Evolutionary conservation across 2,113 vertebrate species (phyloP).

Genomic region (Pelodiscus sinensis): DNA sequence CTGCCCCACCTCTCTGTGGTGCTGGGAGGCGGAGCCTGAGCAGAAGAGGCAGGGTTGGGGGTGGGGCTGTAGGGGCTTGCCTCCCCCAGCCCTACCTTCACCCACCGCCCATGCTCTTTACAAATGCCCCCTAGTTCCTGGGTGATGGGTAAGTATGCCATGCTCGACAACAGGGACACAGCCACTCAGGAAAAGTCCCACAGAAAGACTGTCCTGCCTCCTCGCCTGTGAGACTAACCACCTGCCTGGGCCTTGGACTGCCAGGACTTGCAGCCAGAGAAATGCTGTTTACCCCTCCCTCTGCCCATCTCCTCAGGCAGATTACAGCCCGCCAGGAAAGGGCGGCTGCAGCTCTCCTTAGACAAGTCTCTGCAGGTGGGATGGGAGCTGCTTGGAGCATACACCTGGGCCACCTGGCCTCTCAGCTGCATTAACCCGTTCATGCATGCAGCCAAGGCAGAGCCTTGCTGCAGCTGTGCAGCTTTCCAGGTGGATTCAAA

Average conservation of each 20-base stretch:
- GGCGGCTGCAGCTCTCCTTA: slow-evolving; percentile 46
- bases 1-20: too few relatives aligned
- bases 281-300: slow-evolving; percentile 52
- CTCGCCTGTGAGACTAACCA: fast-evolving
- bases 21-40: too few relatives aligned
- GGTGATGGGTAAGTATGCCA: neutral
- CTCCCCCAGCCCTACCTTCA: too few relatives aligned
- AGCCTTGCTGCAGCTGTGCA: neutral
- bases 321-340: slow-evolving; percentile 53
- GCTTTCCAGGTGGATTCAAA: neutral
- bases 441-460: slow-evolving; percentile 16
- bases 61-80: too few relatives aligned
- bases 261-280: slow-evolving; percentile 44
- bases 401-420: slow-evolving; percentile 61
- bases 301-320: slow-evolving; percentile 53
- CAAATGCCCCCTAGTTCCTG: neutral
- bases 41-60: too few relatives aligned
- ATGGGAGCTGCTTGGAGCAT: slow-evolving; percentile 37
- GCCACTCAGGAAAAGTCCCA: neutral
- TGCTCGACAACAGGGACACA: neutral
- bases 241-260: slow-evolving; percentile 39
- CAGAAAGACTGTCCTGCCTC: neutral
- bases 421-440: neutral
- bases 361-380: slow-evolving; percentile 71
- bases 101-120: neutral